Evolutionary conservation across 1,140 invertebrate species (phyloP).

Genomic region (Panagrolaimus sp.): DNA sequence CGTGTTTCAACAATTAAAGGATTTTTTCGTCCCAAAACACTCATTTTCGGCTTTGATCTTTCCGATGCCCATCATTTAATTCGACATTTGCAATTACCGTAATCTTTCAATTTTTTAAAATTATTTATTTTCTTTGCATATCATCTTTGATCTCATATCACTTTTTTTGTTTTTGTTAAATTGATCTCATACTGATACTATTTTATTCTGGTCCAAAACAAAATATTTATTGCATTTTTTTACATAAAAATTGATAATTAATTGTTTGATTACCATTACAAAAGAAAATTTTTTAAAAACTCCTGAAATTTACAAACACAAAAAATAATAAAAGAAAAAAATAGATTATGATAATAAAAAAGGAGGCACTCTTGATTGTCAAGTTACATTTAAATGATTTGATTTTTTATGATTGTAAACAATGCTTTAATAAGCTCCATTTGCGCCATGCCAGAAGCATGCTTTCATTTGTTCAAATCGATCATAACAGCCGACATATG

Average conservation of each 20-base stretch:
- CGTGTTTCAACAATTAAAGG: neutral
- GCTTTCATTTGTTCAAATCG: slow-evolving; percentile 53
- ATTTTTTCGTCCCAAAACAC: neutral
- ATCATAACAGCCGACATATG: slow-evolving; percentile 47
- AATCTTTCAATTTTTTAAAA: slow-evolving; percentile 1
- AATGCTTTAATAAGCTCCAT: neutral
- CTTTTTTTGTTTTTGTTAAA: neutral
- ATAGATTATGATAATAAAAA: neutral
- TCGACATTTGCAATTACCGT: neutral
- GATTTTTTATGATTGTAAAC: neutral
- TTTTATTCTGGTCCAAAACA: neutral
- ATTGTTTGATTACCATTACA: neutral
- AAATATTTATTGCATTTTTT: too few species aligned
- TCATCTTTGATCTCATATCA: neutral
- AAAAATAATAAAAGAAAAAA: neutral
- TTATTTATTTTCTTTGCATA: neutral
- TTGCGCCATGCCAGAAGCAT: slow-evolving; percentile 49
- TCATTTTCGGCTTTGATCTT: neutral
- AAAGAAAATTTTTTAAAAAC: neutral
- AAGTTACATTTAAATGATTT: slow-evolving; percentile 6
- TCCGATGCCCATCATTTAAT: too few species aligned
- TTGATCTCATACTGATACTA: neutral
- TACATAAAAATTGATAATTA: neutral
- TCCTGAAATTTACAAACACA: slow-evolving; percentile 1
- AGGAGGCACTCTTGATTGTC: neutral